Conservation (phyloP, 2,888 invertebrate species). For the Harpalus rubripes region DNA sequence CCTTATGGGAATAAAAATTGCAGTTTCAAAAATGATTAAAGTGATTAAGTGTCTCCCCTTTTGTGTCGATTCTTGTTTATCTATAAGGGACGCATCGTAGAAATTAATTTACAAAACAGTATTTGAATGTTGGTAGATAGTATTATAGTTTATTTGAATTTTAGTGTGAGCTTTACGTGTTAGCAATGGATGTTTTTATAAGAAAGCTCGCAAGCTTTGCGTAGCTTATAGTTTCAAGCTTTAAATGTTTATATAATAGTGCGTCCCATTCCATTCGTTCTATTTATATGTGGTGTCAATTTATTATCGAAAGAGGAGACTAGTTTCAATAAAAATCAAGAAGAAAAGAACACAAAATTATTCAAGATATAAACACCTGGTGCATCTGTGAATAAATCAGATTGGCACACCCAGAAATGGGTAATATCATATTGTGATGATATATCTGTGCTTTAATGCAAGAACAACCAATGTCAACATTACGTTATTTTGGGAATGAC, state of each 20-base stretch:
- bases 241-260: conserved; percentile 44
- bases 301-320: neutral
- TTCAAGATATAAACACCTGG: too few relatives aligned
- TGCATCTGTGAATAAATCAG: too few relatives aligned
- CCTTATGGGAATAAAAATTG: too few relatives aligned
- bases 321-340: too few relatives aligned
- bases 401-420: too few relatives aligned
- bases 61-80: neutral
- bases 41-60: too few relatives aligned
- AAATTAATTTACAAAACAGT: conserved; percentile 38
- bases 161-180: conserved; percentile 47
- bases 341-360: too few relatives aligned
- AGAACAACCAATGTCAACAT: too few relatives aligned
- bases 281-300: neutral
- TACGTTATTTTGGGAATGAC: too few relatives aligned
- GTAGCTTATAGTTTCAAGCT: conserved; percentile 39
- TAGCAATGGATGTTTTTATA: conserved; percentile 40
- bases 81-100: conserved; percentile 40
- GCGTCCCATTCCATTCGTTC: conserved; percentile 60
- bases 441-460: too few relatives aligned
- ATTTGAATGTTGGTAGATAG: conserved; percentile 48
- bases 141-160: conserved; percentile 43
- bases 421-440: too few relatives aligned
- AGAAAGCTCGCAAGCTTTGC: conserved; percentile 22
- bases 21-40: too few relatives aligned